These are phyloP conservation scores for Isotomurus palustris DNA, from an alignment of 2,888 invertebrate genomes.

Conservation along the genomic window DNA sequence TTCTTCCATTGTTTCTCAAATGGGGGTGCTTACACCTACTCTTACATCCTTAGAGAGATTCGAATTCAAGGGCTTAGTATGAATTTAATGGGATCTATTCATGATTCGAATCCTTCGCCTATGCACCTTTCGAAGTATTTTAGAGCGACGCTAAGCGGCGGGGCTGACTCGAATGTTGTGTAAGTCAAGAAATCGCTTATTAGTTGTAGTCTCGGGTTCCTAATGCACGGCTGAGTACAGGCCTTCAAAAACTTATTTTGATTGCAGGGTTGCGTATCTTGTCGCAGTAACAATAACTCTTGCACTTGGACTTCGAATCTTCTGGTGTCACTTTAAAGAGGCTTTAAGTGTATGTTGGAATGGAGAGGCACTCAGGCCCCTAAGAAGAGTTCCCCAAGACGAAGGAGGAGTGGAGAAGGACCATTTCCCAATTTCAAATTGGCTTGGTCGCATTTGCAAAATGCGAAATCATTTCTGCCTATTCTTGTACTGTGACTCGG, in stretches of 20 bases:
- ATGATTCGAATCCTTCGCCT: conserved; percentile 68
- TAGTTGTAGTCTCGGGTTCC: conserved; percentile 34
- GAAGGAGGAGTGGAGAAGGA: no score
- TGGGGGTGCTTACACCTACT: conserved; percentile 67
- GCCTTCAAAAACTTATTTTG: conserved; percentile 28
- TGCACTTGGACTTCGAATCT: no score
- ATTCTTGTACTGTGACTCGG: conserved; percentile 67
- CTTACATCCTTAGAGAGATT: conserved; percentile 54
- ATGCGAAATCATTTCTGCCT: conserved; percentile 35
- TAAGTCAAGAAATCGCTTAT: no score
- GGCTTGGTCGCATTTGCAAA: conserved; percentile 34
- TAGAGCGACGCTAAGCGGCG: conserved; percentile 60
- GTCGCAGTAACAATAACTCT: no score
- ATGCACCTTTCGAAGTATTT: conserved; percentile 58
- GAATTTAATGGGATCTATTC: conserved; percentile 62
- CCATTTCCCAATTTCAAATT: conserved; percentile 34
- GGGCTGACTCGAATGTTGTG: conserved; percentile 53
- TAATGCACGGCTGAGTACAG: conserved; percentile 24
- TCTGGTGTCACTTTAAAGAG: conserved; percentile 35
- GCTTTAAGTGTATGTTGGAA: conserved; percentile 28
- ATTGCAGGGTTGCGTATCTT: no score
- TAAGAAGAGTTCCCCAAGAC: conserved; percentile 48
- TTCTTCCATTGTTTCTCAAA: conserved; percentile 72
- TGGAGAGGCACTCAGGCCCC: conserved; percentile 54
- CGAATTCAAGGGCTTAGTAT: conserved; percentile 22